Evolutionary conservation across 2,888 invertebrate species (phyloP).

Genomic region (Lasioglossum oenotherae): DNA sequence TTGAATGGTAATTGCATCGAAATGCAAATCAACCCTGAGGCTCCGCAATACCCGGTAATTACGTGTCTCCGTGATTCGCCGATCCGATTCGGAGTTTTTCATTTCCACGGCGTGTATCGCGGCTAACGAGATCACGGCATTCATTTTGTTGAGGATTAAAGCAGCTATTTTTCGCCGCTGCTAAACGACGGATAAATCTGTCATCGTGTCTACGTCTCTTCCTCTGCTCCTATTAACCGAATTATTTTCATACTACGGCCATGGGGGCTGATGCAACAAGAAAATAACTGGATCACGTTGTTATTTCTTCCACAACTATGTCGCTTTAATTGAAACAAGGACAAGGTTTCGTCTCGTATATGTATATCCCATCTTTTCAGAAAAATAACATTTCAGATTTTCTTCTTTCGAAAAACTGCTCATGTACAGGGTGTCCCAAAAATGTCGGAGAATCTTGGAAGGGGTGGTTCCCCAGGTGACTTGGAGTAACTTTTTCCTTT

Average conservation of each 20-base stretch:
- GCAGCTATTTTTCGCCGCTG: background rate
- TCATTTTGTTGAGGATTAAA: conserved; percentile 18
- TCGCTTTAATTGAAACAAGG: conserved; percentile 31
- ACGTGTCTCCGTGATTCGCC: conserved; percentile 37
- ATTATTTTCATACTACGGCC: conserved; percentile 29
- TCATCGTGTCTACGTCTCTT: conserved; percentile 6
- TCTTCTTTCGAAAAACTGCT: background rate
- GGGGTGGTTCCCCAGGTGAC: too few relatives aligned
- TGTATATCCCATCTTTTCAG: background rate
- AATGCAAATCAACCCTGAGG: conserved; percentile 58
- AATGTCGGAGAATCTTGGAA: too few relatives aligned
- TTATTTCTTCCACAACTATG: conserved; percentile 13
- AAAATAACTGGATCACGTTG: conserved; percentile 1
- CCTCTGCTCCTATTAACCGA: conserved; percentile 24
- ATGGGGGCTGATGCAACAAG: background rate
- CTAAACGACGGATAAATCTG: conserved; percentile 37
- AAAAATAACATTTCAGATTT: background rate
- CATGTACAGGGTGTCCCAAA: too few relatives aligned
- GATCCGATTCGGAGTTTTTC: conserved; percentile 16
- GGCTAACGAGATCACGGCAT: conserved; percentile 24
- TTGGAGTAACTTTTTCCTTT: too few relatives aligned
- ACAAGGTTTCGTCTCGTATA: conserved; percentile 7
- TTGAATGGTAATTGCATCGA: conserved; percentile 60
- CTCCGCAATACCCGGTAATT: conserved; percentile 45
- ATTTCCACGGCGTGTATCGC: background rate